Conservation (phyloP, 2,888 invertebrate species). For the Trichopria drosophilae region DNA sequence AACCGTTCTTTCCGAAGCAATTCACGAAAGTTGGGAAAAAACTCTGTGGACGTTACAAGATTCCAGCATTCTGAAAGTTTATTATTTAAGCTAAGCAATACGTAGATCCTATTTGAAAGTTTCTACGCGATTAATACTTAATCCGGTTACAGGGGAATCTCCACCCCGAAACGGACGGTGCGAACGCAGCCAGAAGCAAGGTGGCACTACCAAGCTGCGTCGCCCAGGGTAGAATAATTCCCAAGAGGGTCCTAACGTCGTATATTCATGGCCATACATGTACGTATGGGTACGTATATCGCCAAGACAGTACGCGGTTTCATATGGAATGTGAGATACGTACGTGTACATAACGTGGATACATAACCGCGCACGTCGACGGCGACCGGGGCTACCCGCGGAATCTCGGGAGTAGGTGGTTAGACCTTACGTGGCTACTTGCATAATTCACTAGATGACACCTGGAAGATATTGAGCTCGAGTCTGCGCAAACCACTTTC, state of each 20-base stretch:
- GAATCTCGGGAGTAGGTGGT: constrained; percentile 32
- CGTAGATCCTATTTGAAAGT: constrained; percentile 21
- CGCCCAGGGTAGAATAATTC: constrained; percentile 34
- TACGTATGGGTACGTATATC: too few relatives aligned
- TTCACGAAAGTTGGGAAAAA: too few relatives aligned
- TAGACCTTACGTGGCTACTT: constrained; percentile 38
- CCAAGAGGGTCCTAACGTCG: constrained; percentile 38
- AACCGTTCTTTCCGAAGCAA: too few relatives aligned
- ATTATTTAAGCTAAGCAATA: too few relatives aligned
- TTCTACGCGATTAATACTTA: constrained; percentile 15
- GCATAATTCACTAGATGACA: constrained; percentile 44
- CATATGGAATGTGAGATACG: too few relatives aligned
- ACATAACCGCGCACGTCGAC: neutral
- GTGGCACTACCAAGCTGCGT: constrained; percentile 5
- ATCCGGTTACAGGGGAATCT: constrained; percentile 5
- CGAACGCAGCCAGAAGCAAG: neutral
- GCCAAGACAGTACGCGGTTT: too few relatives aligned
- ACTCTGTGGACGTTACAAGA: too few relatives aligned
- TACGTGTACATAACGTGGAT: too few relatives aligned
- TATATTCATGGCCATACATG: constrained; percentile 36
- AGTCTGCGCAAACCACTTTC: neutral
- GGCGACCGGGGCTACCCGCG: constrained; percentile 6
- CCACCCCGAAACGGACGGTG: constrained; percentile 1
- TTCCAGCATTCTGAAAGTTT: too few relatives aligned
- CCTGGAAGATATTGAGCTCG: constrained; percentile 36